Evolutionary conservation across 2,888 invertebrate genomes (phyloP), one percentile per base, ranked within the genome.

Genomic region (Agonopterix arenella): DNA sequence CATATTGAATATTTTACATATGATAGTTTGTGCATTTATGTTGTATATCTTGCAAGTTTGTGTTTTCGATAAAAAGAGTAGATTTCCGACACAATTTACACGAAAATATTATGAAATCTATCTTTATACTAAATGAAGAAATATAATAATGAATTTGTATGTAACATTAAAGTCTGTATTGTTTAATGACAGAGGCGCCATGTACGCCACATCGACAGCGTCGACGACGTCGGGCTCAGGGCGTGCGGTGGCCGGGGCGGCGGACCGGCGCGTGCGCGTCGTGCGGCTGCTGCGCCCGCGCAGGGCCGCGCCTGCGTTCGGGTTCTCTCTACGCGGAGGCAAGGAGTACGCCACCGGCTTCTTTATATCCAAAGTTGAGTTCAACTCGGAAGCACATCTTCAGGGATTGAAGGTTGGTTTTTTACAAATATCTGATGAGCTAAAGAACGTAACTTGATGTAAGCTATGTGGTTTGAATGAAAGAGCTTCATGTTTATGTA

Each of bases 281-380:
- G 77, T 89, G 52, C 75, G 88, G 4, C 64, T 89, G 51, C 70
- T 89, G 66, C 80, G 89, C 11, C 85, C 89, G 52, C 79, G 86
- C 57, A 72, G 88, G 44, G 71, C 84, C 1, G 73, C 84, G 4
- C 92, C 94, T 5, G 93, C 93, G 13, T 94, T 94, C 66, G 96
- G 96, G 0, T 96, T 97, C 79, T 93, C 95, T 2, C 82, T 97
- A 51, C 91, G 96, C 2, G 96, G 97, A 36, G 98, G 98, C 11
- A 91, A 93, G 57, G 98, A 98, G 73, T 96, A 97, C 75, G 95
- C 96, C 18, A 96, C 97, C 0, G 98, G 98, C 36, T 95, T 98
- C 83, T 98, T 96, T 83, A 93, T 98, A 52, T 96, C 97, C 16
- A 93, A 94, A 68, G 94, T 98, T 8, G 96, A 96, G 60, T 92